Conservation (phyloP, 2,113 vertebrate species). For the Paedocypris sp. region DNA sequence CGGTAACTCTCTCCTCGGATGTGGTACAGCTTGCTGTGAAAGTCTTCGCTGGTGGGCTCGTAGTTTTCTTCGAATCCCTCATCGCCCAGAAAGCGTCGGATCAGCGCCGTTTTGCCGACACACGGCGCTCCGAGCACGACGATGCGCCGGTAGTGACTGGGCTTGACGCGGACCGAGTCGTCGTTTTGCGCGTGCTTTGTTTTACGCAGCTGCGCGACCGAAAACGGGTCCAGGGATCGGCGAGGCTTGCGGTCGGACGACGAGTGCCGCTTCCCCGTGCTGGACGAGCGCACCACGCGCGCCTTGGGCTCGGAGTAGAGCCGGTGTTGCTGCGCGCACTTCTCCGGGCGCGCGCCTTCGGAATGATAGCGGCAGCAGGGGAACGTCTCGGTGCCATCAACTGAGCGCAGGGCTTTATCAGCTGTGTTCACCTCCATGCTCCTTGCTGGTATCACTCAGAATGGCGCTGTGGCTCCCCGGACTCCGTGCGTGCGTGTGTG, state of each 20-base stretch:
- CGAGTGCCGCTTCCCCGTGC: slow-evolving; percentile 35
- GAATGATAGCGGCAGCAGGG: slow-evolving; percentile 34
- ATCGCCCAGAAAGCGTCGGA: slow-evolving; percentile 50
- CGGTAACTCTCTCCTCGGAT: slow-evolving; percentile 58
- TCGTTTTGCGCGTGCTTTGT: neutral
- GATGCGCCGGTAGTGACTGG: slow-evolving; percentile 54
- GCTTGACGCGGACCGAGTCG: slow-evolving; percentile 38
- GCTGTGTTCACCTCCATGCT: slow-evolving; percentile 51
- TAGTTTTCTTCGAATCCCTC: slow-evolving; percentile 52
- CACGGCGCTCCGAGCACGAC: slow-evolving; percentile 59
- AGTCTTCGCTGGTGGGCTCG: slow-evolving; percentile 58
- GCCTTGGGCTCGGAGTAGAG: slow-evolving; percentile 37
- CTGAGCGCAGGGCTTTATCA: slow-evolving; percentile 47
- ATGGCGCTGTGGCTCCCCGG: neutral
- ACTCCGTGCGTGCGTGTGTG: neutral
- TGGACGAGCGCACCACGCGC: slow-evolving; percentile 39
- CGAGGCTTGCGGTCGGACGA: slow-evolving; percentile 34
- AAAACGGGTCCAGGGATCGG: slow-evolving; percentile 38
- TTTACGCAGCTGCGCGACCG: slow-evolving; percentile 11
- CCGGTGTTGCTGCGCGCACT: slow-evolving; percentile 36
- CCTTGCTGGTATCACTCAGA: slow-evolving; percentile 22
- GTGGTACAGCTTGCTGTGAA: slow-evolving; percentile 62
- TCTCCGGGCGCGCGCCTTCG: slow-evolving; percentile 20
- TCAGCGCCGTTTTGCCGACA: slow-evolving; percentile 60
- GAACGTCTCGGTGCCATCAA: slow-evolving; percentile 51